Evolutionary conservation across 2,888 invertebrate genomes (phyloP), one percentile per base, ranked within the genome.

Genomic region (Ditula angustiorana): DNA sequence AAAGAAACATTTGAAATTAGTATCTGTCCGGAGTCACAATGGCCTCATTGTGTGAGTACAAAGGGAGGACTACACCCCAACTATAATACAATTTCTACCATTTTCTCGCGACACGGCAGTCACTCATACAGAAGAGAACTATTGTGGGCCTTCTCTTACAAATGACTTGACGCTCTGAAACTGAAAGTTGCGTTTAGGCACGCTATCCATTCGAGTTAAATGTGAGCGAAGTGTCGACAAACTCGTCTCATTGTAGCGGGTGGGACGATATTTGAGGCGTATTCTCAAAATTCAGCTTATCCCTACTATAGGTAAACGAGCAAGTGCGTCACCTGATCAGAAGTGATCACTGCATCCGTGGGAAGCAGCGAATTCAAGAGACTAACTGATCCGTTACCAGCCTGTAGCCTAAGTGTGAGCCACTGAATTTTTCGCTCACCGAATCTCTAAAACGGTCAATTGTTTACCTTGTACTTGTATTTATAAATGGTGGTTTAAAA

Each of bases 21-120:
- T 87, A 85, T 79, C 86, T 85, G 86, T 87, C 87, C 74, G 62
- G 68, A 74, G 70, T 77, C 81, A 87, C 85, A 87, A 86, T 81
- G 69, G 75, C 69, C 67, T 74, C 77, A 82, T 86, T 87, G 86
- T 87, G 75, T 71, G 67, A 68, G 69, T 73, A 85, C 81, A 85
- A 87, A 83, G 78, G 81, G 70, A 66, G 70, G 74, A 77, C 79
- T 78, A 78, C 75, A 72, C 75, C 66, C 66, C 77, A 79, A 83
- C 83, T 85, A 82, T 84, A 81, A 81, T 75, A 77, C 77, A 79
- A 82, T 85, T 80, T 74, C 71, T 70, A 75, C 70, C 76, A 75
- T 82, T 82, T 80, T 8, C 19, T 77, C 76, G 73, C 74, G 76
- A 75, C 77, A 72, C 69, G 69, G 68, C 74, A 75, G 78, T 82